These are phyloP conservation scores for Leucopsar rothschildi DNA, from an alignment of 2,113 vertebrate genomes.

Conservation along the genomic window DNA sequence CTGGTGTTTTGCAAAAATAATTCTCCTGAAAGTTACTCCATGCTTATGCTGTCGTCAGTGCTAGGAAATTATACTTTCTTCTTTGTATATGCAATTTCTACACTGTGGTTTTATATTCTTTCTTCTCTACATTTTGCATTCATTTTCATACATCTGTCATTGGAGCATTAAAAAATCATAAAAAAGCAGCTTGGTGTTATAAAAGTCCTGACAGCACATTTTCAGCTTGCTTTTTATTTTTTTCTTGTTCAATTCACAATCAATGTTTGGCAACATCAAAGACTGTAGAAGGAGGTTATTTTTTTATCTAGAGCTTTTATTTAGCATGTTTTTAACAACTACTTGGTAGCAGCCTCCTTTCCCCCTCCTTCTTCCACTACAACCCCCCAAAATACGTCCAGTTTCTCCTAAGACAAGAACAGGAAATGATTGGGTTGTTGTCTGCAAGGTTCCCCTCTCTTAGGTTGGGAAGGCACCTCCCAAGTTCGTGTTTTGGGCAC, in stretches of 20 bases:
- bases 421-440: neutral
- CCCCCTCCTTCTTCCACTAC: neutral
- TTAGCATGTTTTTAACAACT: conserved; percentile 21
- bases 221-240: conserved; percentile 37
- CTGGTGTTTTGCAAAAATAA: conserved; percentile 66
- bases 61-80: conserved; percentile 25
- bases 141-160: conserved; percentile 60
- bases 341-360: neutral
- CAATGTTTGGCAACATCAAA: conserved; percentile 55
- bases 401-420: neutral
- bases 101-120: conserved; percentile 35
- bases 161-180: conserved; percentile 66
- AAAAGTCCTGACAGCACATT: conserved; percentile 50
- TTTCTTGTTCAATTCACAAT: conserved; percentile 41
- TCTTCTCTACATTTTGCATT: conserved; percentile 52
- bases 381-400: neutral
- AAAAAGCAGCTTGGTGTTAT: conserved; percentile 42
- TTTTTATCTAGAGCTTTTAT: neutral
- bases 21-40: conserved; percentile 43
- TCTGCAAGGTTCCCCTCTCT: neutral
- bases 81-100: conserved; percentile 37
- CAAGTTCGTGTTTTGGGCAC: neutral
- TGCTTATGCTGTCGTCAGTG: conserved; percentile 10
- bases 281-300: neutral
- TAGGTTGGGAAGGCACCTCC: neutral